Evolutionary conservation across 2,797 vertebrate genomes (phyloP).

Genomic region (Coendou prehensilis): DNA sequence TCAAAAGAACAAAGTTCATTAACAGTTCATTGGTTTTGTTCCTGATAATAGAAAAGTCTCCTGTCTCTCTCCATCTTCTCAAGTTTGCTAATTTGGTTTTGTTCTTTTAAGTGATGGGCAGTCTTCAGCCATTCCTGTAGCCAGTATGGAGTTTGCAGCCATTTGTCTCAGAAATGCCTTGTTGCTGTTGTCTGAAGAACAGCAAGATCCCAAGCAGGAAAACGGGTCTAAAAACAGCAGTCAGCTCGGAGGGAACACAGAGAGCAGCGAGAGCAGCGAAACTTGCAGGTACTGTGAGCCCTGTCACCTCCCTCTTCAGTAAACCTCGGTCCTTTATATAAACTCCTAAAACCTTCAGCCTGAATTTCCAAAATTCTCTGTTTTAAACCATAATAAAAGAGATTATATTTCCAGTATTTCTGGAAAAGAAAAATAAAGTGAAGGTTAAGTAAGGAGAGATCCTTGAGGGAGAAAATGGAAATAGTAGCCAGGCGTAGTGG

Average conservation of each 20-base stretch:
- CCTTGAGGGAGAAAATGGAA: background rate
- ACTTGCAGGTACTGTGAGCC: conserved; percentile 93
- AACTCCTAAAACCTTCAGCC: background rate
- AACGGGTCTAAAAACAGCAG: conserved; percentile 93
- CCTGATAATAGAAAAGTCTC: background rate
- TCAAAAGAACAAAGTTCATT: background rate
- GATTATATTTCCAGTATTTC: conserved; percentile 5
- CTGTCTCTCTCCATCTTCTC: background rate
- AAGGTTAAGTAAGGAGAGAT: background rate
- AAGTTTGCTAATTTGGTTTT: conserved; percentile 61
- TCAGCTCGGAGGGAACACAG: conserved; percentile 94
- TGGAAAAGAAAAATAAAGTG: background rate
- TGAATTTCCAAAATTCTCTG: background rate
- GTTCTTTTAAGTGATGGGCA: conserved; percentile 94
- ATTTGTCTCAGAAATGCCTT: conserved; percentile 98
- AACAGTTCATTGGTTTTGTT: background rate
- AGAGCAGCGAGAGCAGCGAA: conserved; percentile 95
- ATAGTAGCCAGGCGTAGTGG: background rate
- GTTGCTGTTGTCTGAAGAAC: conserved; percentile 96
- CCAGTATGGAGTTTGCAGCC: conserved; percentile 99
- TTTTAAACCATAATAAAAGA: conserved; percentile 55
- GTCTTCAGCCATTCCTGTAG: conserved; percentile 98
- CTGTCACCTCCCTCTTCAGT: background rate
- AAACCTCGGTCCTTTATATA: background rate
- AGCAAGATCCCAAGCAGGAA: conserved; percentile 95